A percentile compares a stretch with the other conserved stretches of the same genome.
phyloP scores from a whole-genome alignment of 2,888 invertebrate genomes.

The Troglohyphantes excavatus region DNA sequence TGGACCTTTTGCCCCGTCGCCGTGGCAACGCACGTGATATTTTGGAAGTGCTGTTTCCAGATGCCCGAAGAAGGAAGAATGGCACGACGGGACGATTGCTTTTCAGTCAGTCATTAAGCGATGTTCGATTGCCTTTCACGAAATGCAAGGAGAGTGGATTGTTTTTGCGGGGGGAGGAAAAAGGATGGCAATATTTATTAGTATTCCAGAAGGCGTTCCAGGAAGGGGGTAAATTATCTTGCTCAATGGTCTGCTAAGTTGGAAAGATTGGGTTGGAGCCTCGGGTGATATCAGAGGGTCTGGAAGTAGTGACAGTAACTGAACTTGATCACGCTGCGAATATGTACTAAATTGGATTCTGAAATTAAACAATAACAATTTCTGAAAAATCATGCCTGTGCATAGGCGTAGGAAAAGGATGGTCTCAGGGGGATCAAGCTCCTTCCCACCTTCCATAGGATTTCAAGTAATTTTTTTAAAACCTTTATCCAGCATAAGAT shows the following conservation, averaged over 20 bases:
- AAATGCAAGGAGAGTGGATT: neutral
- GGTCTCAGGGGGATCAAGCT: too few relatives aligned
- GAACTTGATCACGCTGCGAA: too few relatives aligned
- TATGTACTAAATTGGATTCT: too few relatives aligned
- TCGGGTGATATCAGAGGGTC: too few relatives aligned
- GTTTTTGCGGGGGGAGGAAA: conserved; percentile 4
- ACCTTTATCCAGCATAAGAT: too few relatives aligned
- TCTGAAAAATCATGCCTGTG: too few relatives aligned
- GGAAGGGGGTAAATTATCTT: conserved; percentile 9
- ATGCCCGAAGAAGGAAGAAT: neutral
- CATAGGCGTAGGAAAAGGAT: too few relatives aligned
- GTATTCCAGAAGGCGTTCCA: conserved; percentile 13
- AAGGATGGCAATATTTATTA: conserved; percentile 2
- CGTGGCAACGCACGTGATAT: conserved; percentile 59
- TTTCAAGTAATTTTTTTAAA: too few relatives aligned
- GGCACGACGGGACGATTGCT: conserved; percentile 28
- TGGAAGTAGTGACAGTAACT: too few relatives aligned
- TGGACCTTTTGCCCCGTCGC: conserved; percentile 44
- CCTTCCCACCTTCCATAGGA: too few relatives aligned
- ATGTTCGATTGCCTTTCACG: conserved; percentile 2
- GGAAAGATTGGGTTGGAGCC: neutral
- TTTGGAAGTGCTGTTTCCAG: neutral
- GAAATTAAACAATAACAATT: too few relatives aligned
- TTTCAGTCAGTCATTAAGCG: conserved; percentile 61
- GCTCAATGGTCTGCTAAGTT: neutral